These are phyloP conservation scores for mouse (Mus musculus) DNA, from an alignment of 2,113 vertebrate species.

Conservation along the genomic window DNA sequence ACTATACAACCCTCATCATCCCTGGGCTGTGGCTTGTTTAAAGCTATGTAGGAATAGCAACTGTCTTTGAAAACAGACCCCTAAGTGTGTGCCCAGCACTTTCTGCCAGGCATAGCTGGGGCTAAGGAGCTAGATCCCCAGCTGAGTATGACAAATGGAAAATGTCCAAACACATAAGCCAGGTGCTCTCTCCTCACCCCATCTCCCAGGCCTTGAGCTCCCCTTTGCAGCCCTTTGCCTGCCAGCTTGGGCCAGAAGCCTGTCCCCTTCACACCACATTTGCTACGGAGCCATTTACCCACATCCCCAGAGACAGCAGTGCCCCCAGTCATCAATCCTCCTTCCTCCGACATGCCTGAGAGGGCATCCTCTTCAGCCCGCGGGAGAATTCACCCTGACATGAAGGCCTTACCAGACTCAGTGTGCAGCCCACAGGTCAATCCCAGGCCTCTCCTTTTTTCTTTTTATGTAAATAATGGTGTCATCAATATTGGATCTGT, in stretches of 20 bases:
- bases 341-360: constrained; percentile 1
- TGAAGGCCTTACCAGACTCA: neutral
- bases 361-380: constrained; percentile 10
- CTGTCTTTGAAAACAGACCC: neutral
- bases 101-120: neutral
- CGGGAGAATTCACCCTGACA: constrained; percentile 48
- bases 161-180: neutral
- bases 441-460: neutral
- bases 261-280: constrained; percentile 11
- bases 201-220: neutral
- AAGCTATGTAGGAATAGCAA: neutral
- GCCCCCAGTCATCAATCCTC: constrained; percentile 24
- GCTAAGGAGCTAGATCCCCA: neutral
- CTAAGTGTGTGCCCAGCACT: neutral
- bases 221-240: neutral
- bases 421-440: neutral
- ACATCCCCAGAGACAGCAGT: neutral
- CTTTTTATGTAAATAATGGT: neutral
- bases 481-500: neutral
- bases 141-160: neutral
- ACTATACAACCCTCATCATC: neutral
- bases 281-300: neutral
- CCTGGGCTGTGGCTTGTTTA: neutral
- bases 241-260: neutral
- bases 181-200: neutral